Conservation (phyloP, 2,797 vertebrate genomes). For the Huso huso region DNA sequence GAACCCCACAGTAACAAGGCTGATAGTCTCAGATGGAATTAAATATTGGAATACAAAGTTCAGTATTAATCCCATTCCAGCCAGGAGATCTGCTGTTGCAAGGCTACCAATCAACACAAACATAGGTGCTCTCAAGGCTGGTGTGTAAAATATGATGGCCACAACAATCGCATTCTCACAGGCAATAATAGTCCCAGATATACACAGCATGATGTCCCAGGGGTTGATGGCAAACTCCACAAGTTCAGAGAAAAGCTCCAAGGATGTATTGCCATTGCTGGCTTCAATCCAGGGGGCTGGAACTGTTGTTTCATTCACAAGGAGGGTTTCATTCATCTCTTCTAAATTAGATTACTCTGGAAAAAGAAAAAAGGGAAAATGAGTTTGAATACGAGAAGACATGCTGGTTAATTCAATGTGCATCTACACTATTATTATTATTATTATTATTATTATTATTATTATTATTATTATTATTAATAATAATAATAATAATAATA, state of each 20-base stretch:
- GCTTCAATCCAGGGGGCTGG: constrained; percentile 42
- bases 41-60: constrained; percentile 95
- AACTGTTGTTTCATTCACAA: constrained; percentile 50
- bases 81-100: constrained; percentile 89
- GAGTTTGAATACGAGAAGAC: too few relatives aligned
- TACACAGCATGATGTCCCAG: constrained; percentile 93
- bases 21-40: constrained; percentile 85
- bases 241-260: constrained; percentile 56
- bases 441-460: too few relatives aligned
- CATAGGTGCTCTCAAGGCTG: constrained; percentile 85
- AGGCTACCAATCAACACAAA: constrained; percentile 94
- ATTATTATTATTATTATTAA: too few relatives aligned
- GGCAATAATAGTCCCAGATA: constrained; percentile 90
- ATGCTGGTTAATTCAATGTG: too few relatives aligned
- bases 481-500: too few relatives aligned
- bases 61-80: constrained; percentile 88
- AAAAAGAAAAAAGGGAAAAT: constrained; percentile 6
- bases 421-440: too few relatives aligned
- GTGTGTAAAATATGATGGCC: constrained; percentile 92
- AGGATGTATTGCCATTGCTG: constrained; percentile 40
- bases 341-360: constrained; percentile 34
- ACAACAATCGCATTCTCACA: constrained; percentile 95
- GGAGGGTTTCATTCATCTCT: constrained; percentile 67
- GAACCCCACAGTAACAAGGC: constrained; percentile 90
- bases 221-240: constrained; percentile 73